These are phyloP conservation scores for Choloepus hoffmanni DNA, from an alignment of 2,113 vertebrate species.

Conservation along the genomic window DNA sequence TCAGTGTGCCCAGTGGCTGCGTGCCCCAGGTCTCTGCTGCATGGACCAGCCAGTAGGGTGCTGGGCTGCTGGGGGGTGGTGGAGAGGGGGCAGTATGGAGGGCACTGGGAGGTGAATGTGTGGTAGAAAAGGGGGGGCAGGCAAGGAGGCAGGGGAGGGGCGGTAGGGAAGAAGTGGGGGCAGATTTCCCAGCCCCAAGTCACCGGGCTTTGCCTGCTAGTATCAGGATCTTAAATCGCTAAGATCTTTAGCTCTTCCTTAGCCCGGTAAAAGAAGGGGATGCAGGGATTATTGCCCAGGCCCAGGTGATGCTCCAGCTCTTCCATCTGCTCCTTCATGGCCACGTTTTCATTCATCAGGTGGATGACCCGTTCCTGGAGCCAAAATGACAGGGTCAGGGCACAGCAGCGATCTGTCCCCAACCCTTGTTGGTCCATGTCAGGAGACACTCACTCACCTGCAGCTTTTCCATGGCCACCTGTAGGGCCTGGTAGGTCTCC, in stretches of 20 bases:
- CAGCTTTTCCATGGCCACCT: too few relatives aligned
- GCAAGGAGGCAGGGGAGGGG: background rate
- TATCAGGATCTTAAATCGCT: conserved; percentile 88
- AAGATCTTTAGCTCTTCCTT: conserved; percentile 96
- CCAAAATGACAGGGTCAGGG: too few relatives aligned
- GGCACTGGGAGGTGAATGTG: background rate
- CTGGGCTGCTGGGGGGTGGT: conserved; percentile 41
- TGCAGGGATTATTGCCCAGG: conserved; percentile 93
- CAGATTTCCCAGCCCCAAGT: background rate
- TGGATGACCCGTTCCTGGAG: too few relatives aligned
- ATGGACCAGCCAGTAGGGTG: conserved; percentile 52
- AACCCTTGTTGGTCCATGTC: too few relatives aligned
- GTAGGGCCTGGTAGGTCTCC: too few relatives aligned
- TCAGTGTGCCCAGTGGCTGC: too few relatives aligned
- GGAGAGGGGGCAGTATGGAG: background rate
- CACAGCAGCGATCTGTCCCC: too few relatives aligned
- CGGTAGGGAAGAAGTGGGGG: background rate
- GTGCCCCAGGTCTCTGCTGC: background rate
- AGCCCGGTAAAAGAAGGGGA: conserved; percentile 98
- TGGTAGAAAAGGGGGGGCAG: background rate
- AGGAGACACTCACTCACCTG: too few relatives aligned
- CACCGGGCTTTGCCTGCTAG: background rate
- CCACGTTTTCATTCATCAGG: conserved; percentile 96
- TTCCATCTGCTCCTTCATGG: conserved; percentile 94
- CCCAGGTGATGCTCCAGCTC: conserved; percentile 94